Conservation (phyloP, 2,888 invertebrate species). For the Pollenia griseotomentosa region DNA sequence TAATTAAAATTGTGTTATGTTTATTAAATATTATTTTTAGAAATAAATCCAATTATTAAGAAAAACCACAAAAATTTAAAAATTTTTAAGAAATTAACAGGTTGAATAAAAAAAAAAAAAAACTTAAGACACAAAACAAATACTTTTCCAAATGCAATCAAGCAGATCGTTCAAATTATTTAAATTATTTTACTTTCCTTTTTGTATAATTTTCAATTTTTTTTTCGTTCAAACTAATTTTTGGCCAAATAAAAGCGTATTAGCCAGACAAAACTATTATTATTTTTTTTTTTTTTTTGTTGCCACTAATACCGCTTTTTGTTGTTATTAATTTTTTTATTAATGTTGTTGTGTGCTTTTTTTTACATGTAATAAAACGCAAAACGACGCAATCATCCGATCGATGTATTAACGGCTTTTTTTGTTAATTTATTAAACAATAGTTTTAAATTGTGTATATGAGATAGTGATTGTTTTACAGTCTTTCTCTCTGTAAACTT, state of each 20-base stretch:
- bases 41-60: conserved; percentile 15
- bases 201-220: conserved; percentile 17
- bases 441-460: conserved; percentile 45
- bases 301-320: conserved; percentile 18
- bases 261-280: conserved; percentile 30
- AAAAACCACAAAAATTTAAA: conserved; percentile 44
- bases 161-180: conserved; percentile 44
- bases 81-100: background rate
- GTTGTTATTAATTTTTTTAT: conserved; percentile 29
- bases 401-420: conserved; percentile 37
- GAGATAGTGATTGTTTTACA: conserved; percentile 18
- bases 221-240: conserved; percentile 2
- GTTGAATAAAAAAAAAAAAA: conserved; percentile 41
- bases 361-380: conserved; percentile 58
- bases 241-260: conserved; percentile 33
- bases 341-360: conserved; percentile 11
- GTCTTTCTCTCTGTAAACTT: conserved; percentile 5
- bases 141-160: conserved; percentile 55
- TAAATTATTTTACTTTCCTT: background rate
- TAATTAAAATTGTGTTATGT: background rate
- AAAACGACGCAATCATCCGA: conserved; percentile 60
- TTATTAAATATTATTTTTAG: conserved; percentile 10
- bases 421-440: conserved; percentile 51
- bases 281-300: conserved; percentile 7
- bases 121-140: conserved; percentile 29